These are phyloP conservation scores for Nothoprocta pentlandii DNA, from an alignment of 2,113 vertebrate genomes.

Conservation along the genomic window DNA sequence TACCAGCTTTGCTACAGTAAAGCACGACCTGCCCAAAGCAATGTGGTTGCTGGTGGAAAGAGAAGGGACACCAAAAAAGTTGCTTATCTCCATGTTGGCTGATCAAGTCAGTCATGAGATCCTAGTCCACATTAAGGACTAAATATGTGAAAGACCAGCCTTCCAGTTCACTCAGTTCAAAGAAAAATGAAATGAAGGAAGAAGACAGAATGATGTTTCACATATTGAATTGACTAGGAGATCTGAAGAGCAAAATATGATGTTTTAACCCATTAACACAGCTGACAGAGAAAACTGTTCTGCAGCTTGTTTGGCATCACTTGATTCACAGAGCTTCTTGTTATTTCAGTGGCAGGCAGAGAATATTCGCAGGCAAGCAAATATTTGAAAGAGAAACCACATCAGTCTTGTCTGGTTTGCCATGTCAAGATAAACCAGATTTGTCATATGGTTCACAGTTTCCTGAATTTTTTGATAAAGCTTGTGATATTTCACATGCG, in stretches of 20 bases:
- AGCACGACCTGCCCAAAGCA: background rate
- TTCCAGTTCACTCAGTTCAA: background rate
- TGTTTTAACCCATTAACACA: background rate
- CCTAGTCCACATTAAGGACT: background rate
- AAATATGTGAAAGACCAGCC: background rate
- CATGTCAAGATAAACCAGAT: constrained; percentile 17
- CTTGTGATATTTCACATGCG: background rate
- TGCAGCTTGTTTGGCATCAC: background rate
- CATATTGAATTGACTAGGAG: background rate
- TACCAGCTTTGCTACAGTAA: background rate
- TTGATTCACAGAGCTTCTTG: background rate
- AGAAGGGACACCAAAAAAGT: background rate
- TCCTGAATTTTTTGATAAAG: background rate
- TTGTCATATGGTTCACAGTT: background rate
- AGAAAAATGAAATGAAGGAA: background rate
- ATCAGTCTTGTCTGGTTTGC: background rate
- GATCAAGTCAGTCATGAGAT: background rate
- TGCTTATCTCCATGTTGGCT: background rate
- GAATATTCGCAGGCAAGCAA: background rate
- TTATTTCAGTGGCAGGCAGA: background rate
- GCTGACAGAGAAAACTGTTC: background rate
- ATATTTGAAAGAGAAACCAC: constrained; percentile 7
- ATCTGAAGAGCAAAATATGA: background rate
- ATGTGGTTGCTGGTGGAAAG: background rate
- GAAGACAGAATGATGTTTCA: background rate